phyloP scores from a whole-genome alignment of 2,888 invertebrate genomes.

The Polydrusus tereticollis region DNA sequence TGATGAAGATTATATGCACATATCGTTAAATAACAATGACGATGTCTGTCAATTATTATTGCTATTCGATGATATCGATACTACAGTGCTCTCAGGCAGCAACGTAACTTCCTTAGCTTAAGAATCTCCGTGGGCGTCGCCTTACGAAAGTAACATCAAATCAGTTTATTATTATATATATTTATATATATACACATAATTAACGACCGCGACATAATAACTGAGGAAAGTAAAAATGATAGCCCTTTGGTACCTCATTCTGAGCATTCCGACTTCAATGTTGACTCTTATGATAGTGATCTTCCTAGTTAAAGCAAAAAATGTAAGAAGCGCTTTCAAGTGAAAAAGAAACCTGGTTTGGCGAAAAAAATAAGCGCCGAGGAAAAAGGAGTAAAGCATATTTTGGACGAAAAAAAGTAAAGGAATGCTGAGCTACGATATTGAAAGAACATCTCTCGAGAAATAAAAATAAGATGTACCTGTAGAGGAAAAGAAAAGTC shows the following conservation, averaged over 20 bases:
- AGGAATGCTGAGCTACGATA: constrained; percentile 3
- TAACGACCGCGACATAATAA: too few relatives aligned
- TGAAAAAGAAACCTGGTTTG: constrained; percentile 18
- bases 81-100: too few relatives aligned
- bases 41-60: too few relatives aligned
- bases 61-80: too few relatives aligned
- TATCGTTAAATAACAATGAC: too few relatives aligned
- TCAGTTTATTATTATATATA: too few relatives aligned
- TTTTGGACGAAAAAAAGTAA: constrained; percentile 10
- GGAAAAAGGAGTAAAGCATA: constrained; percentile 12
- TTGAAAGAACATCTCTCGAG: constrained; percentile 10
- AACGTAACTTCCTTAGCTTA: too few relatives aligned
- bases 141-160: too few relatives aligned
- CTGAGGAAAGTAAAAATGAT: too few relatives aligned
- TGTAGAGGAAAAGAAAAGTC: constrained; percentile 16
- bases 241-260: constrained; percentile 4
- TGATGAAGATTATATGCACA: too few relatives aligned
- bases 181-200: too few relatives aligned
- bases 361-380: constrained; percentile 25
- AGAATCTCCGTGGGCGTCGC: too few relatives aligned
- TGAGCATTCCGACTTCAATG: constrained; percentile 8
- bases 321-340: constrained; percentile 1
- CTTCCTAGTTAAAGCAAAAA: constrained; percentile 12
- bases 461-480: constrained; percentile 22
- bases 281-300: background rate